Percentiles rank a stretch among this genome's conserved stretches.
Evolutionary conservation across 92 coral and sea anemone species (phyloP).

Genomic region (Palythoa grandis): DNA sequence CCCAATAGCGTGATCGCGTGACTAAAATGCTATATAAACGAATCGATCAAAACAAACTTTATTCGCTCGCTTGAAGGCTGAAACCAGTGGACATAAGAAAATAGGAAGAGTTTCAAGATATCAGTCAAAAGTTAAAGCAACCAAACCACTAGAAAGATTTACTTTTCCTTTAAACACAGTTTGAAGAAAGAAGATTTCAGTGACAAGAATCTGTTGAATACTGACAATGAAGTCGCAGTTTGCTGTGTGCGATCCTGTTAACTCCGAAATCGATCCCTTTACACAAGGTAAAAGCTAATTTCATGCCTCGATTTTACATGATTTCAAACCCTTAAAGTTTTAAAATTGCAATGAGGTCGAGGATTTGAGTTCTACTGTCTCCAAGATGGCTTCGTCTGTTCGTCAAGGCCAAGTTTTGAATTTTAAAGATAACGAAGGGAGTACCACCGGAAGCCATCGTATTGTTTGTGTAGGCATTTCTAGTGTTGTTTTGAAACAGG

Average conservation of each 20-base stretch:
- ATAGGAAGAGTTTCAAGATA: not conserved
- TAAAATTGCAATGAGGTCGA: not conserved
- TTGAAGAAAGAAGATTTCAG: conserved; percentile 1
- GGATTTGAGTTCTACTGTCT: not conserved
- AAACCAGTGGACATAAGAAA: not conserved
- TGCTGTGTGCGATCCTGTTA: conserved; percentile 13
- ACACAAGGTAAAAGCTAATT: conserved; percentile 24
- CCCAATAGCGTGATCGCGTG: conserved; percentile 48
- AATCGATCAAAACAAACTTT: conserved; percentile 11
- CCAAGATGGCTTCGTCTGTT: not conserved
- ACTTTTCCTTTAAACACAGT: not conserved
- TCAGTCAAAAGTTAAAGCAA: not conserved
- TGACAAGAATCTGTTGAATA: not conserved
- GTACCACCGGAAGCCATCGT: conserved; percentile 15
- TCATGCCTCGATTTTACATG: not conserved
- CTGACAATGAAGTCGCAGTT: conserved; percentile 40
- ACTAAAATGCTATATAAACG: conserved; percentile 26
- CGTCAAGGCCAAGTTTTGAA: not conserved
- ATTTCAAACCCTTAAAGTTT: not conserved
- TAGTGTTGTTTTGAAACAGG: conserved; percentile 8
- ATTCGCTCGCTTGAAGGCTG: not conserved
- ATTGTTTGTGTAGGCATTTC: not conserved
- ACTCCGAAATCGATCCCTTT: conserved; percentile 32
- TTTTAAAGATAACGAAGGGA: not conserved
- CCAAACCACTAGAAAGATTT: not conserved